phyloP scores from a whole-genome alignment of 2,888 invertebrate genomes.

The Tiphia femorata region DNA sequence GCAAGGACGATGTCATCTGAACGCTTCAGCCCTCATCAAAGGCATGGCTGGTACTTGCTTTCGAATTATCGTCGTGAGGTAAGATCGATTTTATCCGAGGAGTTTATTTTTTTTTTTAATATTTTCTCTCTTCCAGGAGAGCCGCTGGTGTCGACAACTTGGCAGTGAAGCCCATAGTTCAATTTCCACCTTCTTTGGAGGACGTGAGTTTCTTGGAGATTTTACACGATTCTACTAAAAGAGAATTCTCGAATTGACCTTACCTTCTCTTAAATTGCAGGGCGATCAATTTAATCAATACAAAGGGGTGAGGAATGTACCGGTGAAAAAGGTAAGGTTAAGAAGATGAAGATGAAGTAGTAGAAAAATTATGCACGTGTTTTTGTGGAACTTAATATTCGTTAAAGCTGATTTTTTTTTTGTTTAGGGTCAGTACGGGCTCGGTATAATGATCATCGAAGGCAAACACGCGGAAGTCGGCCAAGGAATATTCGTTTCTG shows the following conservation, averaged over 20 bases:
- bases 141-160: slow-evolving; percentile 82
- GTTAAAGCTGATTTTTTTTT: background rate
- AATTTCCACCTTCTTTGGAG: slow-evolving; percentile 87
- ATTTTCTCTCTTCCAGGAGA: slow-evolving; percentile 70
- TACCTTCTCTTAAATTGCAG: slow-evolving; percentile 23
- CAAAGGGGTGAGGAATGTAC: slow-evolving; percentile 84
- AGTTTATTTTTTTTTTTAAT: background rate
- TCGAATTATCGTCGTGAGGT: slow-evolving; percentile 90
- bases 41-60: slow-evolving; percentile 85
- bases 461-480: slow-evolving; percentile 93
- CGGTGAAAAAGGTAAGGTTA: slow-evolving; percentile 83
- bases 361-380: background rate
- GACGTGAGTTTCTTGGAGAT: slow-evolving; percentile 66
- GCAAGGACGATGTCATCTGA: slow-evolving; percentile 94
- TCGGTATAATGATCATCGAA: slow-evolving; percentile 96
- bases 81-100: slow-evolving; percentile 55
- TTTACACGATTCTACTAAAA: background rate
- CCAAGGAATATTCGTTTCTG: slow-evolving; percentile 92
- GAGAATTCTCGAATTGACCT: background rate
- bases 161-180: slow-evolving; percentile 90
- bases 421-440: slow-evolving; percentile 79
- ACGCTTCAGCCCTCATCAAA: slow-evolving; percentile 96
- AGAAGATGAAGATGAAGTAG: background rate
- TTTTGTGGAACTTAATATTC: no score
- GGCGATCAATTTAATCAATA: slow-evolving; percentile 66